These are phyloP conservation scores for Ceyx erithaca DNA, from an alignment of 2,797 vertebrate genomes.

Conservation along the genomic window DNA sequence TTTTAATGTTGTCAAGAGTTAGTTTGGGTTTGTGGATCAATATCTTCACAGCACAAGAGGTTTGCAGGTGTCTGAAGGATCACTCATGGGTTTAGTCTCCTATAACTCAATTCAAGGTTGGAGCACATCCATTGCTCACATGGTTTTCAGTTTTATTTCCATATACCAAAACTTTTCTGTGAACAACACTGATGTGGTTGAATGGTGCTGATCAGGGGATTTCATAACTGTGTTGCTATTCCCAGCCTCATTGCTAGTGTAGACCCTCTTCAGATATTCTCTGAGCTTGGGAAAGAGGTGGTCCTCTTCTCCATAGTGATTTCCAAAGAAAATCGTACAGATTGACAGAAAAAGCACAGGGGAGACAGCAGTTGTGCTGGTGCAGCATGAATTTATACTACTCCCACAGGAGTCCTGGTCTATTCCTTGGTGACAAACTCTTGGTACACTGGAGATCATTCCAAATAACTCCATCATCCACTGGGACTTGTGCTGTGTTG, in stretches of 20 bases:
- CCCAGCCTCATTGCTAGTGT: background rate
- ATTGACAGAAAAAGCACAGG: background rate
- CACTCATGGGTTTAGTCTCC: background rate
- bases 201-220: background rate
- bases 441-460: background rate
- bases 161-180: background rate
- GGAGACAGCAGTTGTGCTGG: background rate
- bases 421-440: background rate
- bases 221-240: background rate
- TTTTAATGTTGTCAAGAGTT: background rate
- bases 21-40: background rate
- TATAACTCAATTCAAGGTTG: background rate
- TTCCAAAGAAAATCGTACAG: background rate
- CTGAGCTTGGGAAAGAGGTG: background rate
- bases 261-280: background rate
- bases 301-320: background rate
- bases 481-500: background rate
- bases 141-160: background rate
- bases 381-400: background rate
- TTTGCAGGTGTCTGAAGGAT: background rate
- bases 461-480: background rate
- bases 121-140: background rate
- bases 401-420: background rate
- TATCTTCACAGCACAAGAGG: background rate
- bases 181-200: background rate